Base-by-base conservation (phyloP, 2,113 vertebrate genomes). In the Danionella cerebrum region DNA sequence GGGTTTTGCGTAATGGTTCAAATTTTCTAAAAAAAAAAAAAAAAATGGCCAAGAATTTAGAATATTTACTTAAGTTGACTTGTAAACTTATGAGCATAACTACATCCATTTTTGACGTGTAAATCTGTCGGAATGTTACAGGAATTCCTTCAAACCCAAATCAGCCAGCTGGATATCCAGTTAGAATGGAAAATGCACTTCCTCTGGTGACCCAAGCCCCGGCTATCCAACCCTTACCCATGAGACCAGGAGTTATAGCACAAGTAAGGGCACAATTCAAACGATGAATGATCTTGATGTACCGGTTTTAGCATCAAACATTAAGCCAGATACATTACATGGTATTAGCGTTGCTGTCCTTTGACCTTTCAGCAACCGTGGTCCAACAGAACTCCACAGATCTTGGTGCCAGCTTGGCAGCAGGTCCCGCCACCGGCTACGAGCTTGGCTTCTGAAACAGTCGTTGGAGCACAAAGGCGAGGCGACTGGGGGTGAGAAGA, bases 351-450 rank as follows among this genome's bases (percentile, higher is more conserved):
- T 47, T 27, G 13, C 50, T n/a, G 27, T 42, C n/a, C 24, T 22
- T 25, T 44, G n/a, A 33, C 51, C 38, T 22, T 69, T 2, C 33
- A 62, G 74, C 90, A 97, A 88, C 89, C 94, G 0, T 98, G 95
- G 96, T 91, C 94, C 0, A 90, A 85, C 65, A 85, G 92, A 70
- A 88, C 91, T 1, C 94, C 94, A 80, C 95, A 96, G 80, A 90
- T 98, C 75, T 80, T 98, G 36, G 79, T 98, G 27, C 94, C 94
- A 59, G 78, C 94, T 0, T 98, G 96, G 96, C 96, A 96, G 60
- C 96, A 95, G 82, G 85, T 98, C 31, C 89, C 93, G 78, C 81
- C 91, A 84, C 83, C 92, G 71, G 53, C 92, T 31, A 45, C 91
- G 35, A 82, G 93, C 33, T 82, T 97, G 36, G 75, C 90, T 72